phyloP scores from a whole-genome alignment of 2,888 invertebrate species.

The Leptura quadrifasciata region DNA sequence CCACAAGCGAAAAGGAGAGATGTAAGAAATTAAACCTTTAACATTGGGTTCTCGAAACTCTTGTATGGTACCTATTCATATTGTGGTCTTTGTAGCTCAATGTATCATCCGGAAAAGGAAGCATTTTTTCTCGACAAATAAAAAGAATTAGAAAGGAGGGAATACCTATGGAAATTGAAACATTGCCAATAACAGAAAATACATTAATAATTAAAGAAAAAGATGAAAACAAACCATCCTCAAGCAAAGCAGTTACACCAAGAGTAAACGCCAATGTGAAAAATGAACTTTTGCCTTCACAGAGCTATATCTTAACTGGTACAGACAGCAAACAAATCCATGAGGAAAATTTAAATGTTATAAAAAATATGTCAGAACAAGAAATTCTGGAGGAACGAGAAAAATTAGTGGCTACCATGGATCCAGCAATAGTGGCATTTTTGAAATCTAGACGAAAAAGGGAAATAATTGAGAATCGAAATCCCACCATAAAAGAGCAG shows the following conservation, averaged over 20 bases:
- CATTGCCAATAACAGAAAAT: slow-evolving; percentile 63
- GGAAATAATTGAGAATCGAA: slow-evolving; percentile 51
- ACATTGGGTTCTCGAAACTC: slow-evolving; percentile 3
- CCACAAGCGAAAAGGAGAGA: slow-evolving; percentile 75
- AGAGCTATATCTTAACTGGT: slow-evolving; percentile 74
- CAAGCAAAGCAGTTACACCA: slow-evolving; percentile 4
- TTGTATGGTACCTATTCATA: not conserved
- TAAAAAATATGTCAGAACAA: slow-evolving; percentile 82
- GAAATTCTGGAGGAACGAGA: slow-evolving; percentile 86
- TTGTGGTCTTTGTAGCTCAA: slow-evolving; percentile 56
- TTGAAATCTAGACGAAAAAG: slow-evolving; percentile 75
- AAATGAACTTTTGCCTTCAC: slow-evolving; percentile 62
- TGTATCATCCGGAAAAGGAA: slow-evolving; percentile 70
- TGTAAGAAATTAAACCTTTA: slow-evolving; percentile 58
- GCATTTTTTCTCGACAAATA: slow-evolving; percentile 75
- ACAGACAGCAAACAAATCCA: slow-evolving; percentile 80
- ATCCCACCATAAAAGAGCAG: slow-evolving; percentile 70
- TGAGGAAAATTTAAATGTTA: slow-evolving; percentile 81
- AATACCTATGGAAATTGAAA: slow-evolving; percentile 56
- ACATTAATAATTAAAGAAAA: slow-evolving; percentile 51
- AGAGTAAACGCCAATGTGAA: slow-evolving; percentile 52
- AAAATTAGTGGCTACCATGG: slow-evolving; percentile 79
- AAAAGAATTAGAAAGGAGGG: slow-evolving; percentile 68
- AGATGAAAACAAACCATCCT: slow-evolving; percentile 30
- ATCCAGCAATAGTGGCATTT: slow-evolving; percentile 82